Evolutionary conservation across 30 jellyfish, hydroid and myxozoan species (phyloP), one percentile per base, ranked within the genome.

Genomic region (Aurelia aurita complex sp. Pacific): DNA sequence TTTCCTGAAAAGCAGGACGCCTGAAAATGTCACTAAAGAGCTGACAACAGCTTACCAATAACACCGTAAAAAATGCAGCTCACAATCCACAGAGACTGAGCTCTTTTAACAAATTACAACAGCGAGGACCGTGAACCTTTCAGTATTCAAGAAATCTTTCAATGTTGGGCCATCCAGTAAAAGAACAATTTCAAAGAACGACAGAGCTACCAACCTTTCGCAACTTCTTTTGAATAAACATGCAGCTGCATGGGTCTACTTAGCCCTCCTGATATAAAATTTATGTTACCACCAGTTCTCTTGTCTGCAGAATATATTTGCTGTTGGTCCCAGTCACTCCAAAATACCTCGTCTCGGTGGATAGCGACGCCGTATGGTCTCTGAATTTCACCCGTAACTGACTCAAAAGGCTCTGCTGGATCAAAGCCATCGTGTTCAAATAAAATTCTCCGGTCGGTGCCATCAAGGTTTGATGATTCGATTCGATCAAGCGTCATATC

Each of bases 291-390:
- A n/a, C 96, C 96, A 18, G 74, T 64, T 5, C 90, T 32, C 77
- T 87, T 87, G 62, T 87, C 89, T 1, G 89, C 96, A 8, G 83
- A 73, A 71, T 82, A 82, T 3, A 90, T 89, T 1, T 94, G 77
- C 35, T 94, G 57, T 64, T 85, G 46, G 43, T 73, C 32, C 98
- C 99, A 90, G 79, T 95, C 99, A 51, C 98, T 95, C 99, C 99
- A 94, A 78, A 76, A 94, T 6, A 94, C 77, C 35, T 63, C 60
- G 43, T 89, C 96, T 43, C 86, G 88, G 67, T 75, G 85, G 52
- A 94, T 42, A 10, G 99, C 74, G 10, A 94, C 74, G 66, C 99
- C 97, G 77, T 34, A 94, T 40, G 91, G 89, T 42, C 81, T 83
- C 52, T 96, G 97, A 67, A 79, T 64, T 38, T 82, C 91, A 8